Evolutionary conservation across 2,797 vertebrate genomes (phyloP), one percentile per base, ranked within the genome.

Genomic region (Danionella dracula): DNA sequence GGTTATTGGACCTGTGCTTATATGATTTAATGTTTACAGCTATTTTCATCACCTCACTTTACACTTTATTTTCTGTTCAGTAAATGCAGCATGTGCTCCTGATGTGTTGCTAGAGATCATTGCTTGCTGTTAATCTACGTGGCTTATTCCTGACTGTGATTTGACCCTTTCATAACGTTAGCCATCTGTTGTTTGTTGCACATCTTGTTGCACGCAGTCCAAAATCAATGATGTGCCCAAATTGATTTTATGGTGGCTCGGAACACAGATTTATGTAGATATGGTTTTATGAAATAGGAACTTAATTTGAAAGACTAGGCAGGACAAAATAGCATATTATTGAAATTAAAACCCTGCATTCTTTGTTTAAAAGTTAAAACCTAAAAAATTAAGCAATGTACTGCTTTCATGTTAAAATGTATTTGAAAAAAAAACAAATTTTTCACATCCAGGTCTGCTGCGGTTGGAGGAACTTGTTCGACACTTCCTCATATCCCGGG

Each of bases 401-500:
- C n/a, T n/a, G n/a, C n/a, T n/a, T n/a, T n/a, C n/a, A n/a, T n/a
- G n/a, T n/a, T n/a, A n/a, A n/a, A n/a, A n/a, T n/a, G n/a, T n/a
- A n/a, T n/a, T n/a, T n/a, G n/a, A n/a, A n/a, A n/a, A n/a, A n/a
- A n/a, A n/a, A n/a, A n/a, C n/a, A n/a, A n/a, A n/a, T n/a, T n/a
- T n/a, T n/a, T n/a, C n/a, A n/a, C n/a, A n/a, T 31, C n/a, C 31
- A 95, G 94, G 94, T 80, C 87, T 96, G 74, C 81, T 96, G 76
- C 86, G 93, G 74, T 77, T 95, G 83, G 94, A 96, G 81, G 93
- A 95, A 73, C 81, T 96, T 71, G 90, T 96, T n/a, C 90, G 92
- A 0, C 90, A 89, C 71, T 96, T 96, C 77, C 92, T 95, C 46
- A 96, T 96, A 87, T 94, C 93, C 19, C 88, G 93, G 79, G 94